Conservation (phyloP, 2,797 vertebrate genomes). For the Yasuhikotakia modesta region DNA sequence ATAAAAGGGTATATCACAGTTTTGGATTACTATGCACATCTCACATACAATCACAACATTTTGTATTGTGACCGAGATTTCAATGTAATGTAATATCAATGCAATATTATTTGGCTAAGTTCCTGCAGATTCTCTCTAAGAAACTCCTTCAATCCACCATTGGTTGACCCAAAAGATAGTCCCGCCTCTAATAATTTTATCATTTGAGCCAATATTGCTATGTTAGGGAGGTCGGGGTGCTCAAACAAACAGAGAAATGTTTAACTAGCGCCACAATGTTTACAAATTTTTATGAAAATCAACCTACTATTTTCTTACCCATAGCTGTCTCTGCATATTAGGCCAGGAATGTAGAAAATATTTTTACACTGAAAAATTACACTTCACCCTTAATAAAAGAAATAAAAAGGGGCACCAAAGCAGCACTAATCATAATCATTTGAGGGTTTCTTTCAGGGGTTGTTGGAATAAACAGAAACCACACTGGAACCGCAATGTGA, state of each 20-base stretch:
- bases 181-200: too few species aligned
- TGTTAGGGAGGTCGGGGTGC: background rate
- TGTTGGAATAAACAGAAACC: conserved; percentile 3
- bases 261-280: background rate
- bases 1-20: too few species aligned
- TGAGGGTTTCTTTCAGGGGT: conserved; percentile 15
- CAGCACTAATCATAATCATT: conserved; percentile 10
- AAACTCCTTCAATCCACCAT: too few species aligned
- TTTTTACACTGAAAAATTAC: background rate
- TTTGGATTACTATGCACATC: too few species aligned
- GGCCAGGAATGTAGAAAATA: background rate
- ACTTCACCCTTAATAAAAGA: background rate
- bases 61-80: too few species aligned
- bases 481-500: conserved; percentile 37
- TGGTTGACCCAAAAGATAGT: too few species aligned
- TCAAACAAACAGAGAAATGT: background rate
- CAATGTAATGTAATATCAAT: too few species aligned
- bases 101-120: too few species aligned
- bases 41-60: too few species aligned
- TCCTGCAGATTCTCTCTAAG: too few species aligned
- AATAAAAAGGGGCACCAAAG: background rate
- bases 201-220: too few species aligned
- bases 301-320: background rate
- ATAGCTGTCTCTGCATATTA: background rate
- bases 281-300: background rate